A percentile compares a stretch with the other conserved stretches of the same genome.
Conservation (phyloP, 2,113 vertebrate genomes). For the Crotalus helleri region DNA sequence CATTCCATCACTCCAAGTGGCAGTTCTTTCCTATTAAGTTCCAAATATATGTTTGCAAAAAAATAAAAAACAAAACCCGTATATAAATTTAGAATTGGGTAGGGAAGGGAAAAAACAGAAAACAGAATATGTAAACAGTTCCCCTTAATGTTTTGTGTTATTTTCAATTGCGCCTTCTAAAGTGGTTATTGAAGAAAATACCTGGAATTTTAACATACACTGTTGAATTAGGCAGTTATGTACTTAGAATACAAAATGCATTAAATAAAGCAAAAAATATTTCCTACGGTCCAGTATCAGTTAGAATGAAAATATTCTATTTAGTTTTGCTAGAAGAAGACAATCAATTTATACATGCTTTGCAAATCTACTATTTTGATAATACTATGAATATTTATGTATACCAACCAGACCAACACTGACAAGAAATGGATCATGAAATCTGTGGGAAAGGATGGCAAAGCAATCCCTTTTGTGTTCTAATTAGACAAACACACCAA, state of each 20-base stretch:
- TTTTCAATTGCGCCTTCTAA: background rate
- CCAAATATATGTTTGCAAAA: background rate
- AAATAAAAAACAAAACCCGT: too few relatives aligned
- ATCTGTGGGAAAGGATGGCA: background rate
- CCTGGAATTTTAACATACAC: background rate
- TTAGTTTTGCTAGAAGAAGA: background rate
- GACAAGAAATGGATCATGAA: background rate
- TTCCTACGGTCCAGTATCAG: background rate
- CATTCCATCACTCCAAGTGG: background rate
- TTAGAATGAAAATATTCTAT: background rate
- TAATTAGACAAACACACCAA: constrained; percentile 3
- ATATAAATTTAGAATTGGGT: background rate
- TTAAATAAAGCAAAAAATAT: background rate
- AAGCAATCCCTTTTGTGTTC: background rate
- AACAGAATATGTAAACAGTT: background rate
- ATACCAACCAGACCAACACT: background rate
- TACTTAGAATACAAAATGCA: background rate
- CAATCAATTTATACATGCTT: background rate
- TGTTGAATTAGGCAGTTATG: background rate
- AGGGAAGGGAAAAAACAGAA: background rate
- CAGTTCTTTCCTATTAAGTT: background rate
- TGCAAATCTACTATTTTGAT: background rate
- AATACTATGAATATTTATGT: background rate
- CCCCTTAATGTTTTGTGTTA: background rate
- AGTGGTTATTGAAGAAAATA: background rate